A percentile compares a stretch with the other conserved stretches of the same genome.
phyloP scores from a whole-genome alignment of 2,888 invertebrate genomes.

The Stenchaetothrips biformis region DNA sequence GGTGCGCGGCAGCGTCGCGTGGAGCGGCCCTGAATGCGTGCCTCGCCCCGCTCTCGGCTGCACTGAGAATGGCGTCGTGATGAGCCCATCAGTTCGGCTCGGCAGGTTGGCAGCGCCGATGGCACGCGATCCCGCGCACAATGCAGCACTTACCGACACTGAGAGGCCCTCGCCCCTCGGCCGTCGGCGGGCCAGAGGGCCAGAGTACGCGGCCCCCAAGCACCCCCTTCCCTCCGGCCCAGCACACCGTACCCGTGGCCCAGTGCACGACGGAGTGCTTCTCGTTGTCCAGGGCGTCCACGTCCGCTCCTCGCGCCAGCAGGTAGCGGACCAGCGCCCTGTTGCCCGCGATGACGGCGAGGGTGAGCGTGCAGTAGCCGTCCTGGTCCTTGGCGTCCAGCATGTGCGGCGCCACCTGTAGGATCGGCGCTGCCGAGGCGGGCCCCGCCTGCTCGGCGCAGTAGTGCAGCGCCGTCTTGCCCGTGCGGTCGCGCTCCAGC shows the following conservation, averaged over 20 bases:
- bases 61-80: slow-evolving; percentile 27
- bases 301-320: slow-evolving; percentile 81
- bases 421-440: slow-evolving; percentile 40
- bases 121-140: slow-evolving; percentile 11
- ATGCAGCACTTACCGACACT: slow-evolving; percentile 21
- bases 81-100: slow-evolving; percentile 20
- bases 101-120: slow-evolving; percentile 12
- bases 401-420: slow-evolving; percentile 53
- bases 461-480: slow-evolving; percentile 89
- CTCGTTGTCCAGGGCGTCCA: slow-evolving; percentile 86
- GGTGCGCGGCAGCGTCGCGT: no score
- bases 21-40: no score
- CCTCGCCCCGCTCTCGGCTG: neutral
- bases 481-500: slow-evolving; percentile 70
- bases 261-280: slow-evolving; percentile 95
- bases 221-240: neutral
- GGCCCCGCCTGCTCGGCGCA: slow-evolving; percentile 61
- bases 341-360: slow-evolving; percentile 92
- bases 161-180: neutral
- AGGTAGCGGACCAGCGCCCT: slow-evolving; percentile 79
- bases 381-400: slow-evolving; percentile 84
- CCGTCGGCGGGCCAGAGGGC: neutral
- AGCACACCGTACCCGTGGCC: slow-evolving; percentile 75
- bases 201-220: no score
- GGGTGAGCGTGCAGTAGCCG: slow-evolving; percentile 90